Base-by-base conservation (phyloP, 2,888 invertebrate species). In the Spisula subtruncata region DNA sequence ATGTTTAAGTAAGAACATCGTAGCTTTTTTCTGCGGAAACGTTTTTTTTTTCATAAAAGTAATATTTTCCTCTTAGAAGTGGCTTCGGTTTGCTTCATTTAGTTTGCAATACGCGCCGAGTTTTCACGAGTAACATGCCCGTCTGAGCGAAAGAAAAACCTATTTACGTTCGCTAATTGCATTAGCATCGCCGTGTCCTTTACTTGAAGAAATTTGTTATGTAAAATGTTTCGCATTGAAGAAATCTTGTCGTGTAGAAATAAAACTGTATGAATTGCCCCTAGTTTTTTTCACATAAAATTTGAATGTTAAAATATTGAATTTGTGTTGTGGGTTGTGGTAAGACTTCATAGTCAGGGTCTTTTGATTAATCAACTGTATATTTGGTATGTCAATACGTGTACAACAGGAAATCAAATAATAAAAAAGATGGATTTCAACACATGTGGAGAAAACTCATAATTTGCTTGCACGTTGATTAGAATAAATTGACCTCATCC, bases 111-210 rank as follows among this genome's bases (percentile, higher is more conserved):
- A 83, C 41, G 51, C 29, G 51, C 75, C 71, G 51, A 41, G n/a
- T 48, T 75, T 32, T 75, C 29, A 46, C 71, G 66, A 71, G 66
- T 83, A 10, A 18, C 32, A 29, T 41, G 48, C 84, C 46, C 56
- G 32, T 46, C 60, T 35, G 16, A 71, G n/a, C 51, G 84, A 71
- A 48, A 46, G 66, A 41, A 89, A n/a, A 79, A 60, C 51, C 56
- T 83, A 83, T 83, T 83, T 32, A 79, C 20, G 12, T 83, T 83
- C 41, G 48, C 29, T 89, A 86, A 89, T 89, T 86, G 83, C 54
- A 89, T 86, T 84, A 86, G 86, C 83, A 51, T 81, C 80, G 12
- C 75, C 20, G 56, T 56, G 80, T 81, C 86, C 81, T 86, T 56
- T 32, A 66, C 41, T 46, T 35, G 6, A n/a, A 35, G 32, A 48